Percentiles rank a stretch among this genome's conserved stretches.
Evolutionary conservation across 2,888 invertebrate species (phyloP).

Genomic region (Drosophila kambysellisi): DNA sequence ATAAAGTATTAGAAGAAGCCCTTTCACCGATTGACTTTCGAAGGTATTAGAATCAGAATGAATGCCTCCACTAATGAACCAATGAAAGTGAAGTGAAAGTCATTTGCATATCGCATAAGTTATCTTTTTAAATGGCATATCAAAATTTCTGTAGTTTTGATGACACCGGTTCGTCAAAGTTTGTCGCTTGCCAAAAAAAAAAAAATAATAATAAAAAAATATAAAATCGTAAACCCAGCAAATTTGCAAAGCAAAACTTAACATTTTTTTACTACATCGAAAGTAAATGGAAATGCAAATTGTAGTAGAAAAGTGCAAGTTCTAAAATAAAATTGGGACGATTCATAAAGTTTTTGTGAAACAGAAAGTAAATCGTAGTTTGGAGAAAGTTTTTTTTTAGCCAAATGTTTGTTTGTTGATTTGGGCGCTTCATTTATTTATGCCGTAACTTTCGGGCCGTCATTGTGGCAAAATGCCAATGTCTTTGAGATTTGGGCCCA

Average conservation of each 20-base stretch:
- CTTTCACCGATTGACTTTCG: slow-evolving; percentile 72
- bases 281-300: slow-evolving; percentile 54
- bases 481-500: slow-evolving; percentile 39
- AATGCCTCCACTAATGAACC: slow-evolving; percentile 60
- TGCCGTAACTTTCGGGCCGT: slow-evolving; percentile 60
- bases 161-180: slow-evolving; percentile 52
- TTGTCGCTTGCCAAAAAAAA: slow-evolving; percentile 32
- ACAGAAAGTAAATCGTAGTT: slow-evolving; percentile 76
- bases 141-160: slow-evolving; percentile 41
- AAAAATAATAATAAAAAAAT: slow-evolving; percentile 9
- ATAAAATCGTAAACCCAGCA: slow-evolving; percentile 29
- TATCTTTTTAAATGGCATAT: slow-evolving; percentile 18
- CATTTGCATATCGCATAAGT: slow-evolving; percentile 64
- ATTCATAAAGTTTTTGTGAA: slow-evolving; percentile 53
- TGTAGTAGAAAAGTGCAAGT: slow-evolving; percentile 43
- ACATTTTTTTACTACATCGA: slow-evolving; percentile 58
- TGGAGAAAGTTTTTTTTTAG: slow-evolving; percentile 64
- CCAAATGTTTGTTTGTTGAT: slow-evolving; percentile 13
- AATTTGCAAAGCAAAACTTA: slow-evolving; percentile 29
- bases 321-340: slow-evolving; percentile 51
- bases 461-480: background rate
- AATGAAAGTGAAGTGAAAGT: slow-evolving; percentile 77
- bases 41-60: slow-evolving; percentile 75
- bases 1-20: slow-evolving; percentile 14
- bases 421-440: slow-evolving; percentile 54